Conservation (phyloP, 1,140 invertebrate genomes). For the Drosophila athabasca region DNA sequence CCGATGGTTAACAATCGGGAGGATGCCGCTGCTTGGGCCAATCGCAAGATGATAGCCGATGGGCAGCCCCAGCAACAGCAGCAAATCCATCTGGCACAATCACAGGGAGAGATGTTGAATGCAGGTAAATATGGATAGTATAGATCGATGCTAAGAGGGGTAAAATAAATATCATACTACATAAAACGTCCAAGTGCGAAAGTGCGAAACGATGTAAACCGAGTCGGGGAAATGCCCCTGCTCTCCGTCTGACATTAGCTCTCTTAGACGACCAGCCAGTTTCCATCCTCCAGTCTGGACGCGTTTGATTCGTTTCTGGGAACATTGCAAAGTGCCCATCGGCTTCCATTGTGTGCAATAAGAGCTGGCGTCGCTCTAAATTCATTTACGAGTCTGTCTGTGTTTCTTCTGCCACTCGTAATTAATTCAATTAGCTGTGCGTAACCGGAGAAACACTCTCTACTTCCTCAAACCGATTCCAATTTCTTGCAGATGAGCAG, state of each 20-base stretch:
- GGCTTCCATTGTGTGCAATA: constrained; percentile 75
- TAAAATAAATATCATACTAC: no score
- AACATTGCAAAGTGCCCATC: constrained; percentile 74
- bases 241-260: constrained; percentile 45
- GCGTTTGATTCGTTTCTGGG: constrained; percentile 48
- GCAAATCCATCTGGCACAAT: constrained; percentile 35
- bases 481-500: constrained; percentile 63
- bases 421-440: constrained; percentile 79
- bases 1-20: constrained; percentile 75
- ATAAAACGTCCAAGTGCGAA: no score
- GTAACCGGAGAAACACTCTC: constrained; percentile 57
- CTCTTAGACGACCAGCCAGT: constrained; percentile 5
- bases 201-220: constrained; percentile 25
- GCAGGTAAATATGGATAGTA: constrained; percentile 36
- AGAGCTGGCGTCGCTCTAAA: constrained; percentile 56
- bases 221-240: not conserved
- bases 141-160: no score
- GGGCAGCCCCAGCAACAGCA: constrained; percentile 35
- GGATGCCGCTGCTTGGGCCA: constrained; percentile 76
- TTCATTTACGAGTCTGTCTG: constrained; percentile 76
- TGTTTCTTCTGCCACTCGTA: constrained; percentile 54
- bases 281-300: constrained; percentile 1
- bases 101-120: constrained; percentile 33
- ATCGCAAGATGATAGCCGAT: constrained; percentile 71
- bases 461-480: constrained; percentile 58